These are phyloP conservation scores for Achroia grisella DNA, from an alignment of 1,140 invertebrate genomes.

Conservation along the genomic window DNA sequence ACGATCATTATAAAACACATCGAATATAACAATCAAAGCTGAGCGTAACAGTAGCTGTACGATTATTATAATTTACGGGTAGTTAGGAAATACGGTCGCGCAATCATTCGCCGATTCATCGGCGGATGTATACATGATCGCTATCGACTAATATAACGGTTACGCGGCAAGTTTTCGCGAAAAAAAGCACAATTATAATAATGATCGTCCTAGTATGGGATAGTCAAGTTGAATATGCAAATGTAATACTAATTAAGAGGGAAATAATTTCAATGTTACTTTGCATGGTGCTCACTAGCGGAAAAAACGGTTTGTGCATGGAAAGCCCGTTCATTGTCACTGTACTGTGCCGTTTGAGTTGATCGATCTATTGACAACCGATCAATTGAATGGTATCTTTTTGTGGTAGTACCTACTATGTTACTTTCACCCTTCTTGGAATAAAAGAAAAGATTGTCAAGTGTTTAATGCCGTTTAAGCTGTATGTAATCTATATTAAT, in stretches of 20 bases:
- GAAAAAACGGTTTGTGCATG: conserved; percentile 29
- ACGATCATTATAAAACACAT: conserved; percentile 49
- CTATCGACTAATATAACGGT: conserved; percentile 54
- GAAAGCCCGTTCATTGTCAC: conserved; percentile 36
- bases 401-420: conserved; percentile 10
- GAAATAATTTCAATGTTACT: conserved; percentile 56
- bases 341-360: conserved; percentile 14
- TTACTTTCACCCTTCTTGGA: background rate
- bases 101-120: conserved; percentile 61
- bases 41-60: conserved; percentile 42
- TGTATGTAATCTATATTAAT: too few relatives aligned
- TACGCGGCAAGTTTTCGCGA: conserved; percentile 53
- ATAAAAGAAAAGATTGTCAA: too few relatives aligned
- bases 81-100: conserved; percentile 38
- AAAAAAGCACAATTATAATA: conserved; percentile 64
- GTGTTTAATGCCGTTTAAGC: too few relatives aligned
- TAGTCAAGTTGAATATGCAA: conserved; percentile 60
- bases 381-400: conserved; percentile 6
- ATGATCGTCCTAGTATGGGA: conserved; percentile 65
- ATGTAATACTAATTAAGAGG: conserved; percentile 61
- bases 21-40: conserved; percentile 45
- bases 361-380: conserved; percentile 28
- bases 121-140: conserved; percentile 52
- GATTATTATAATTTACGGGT: conserved; percentile 46
- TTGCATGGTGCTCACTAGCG: conserved; percentile 32